Evolutionary conservation across 2,797 vertebrate genomes (phyloP), one percentile per base, ranked within the genome.

Genomic region (Pseudochaenichthys georgianus): DNA sequence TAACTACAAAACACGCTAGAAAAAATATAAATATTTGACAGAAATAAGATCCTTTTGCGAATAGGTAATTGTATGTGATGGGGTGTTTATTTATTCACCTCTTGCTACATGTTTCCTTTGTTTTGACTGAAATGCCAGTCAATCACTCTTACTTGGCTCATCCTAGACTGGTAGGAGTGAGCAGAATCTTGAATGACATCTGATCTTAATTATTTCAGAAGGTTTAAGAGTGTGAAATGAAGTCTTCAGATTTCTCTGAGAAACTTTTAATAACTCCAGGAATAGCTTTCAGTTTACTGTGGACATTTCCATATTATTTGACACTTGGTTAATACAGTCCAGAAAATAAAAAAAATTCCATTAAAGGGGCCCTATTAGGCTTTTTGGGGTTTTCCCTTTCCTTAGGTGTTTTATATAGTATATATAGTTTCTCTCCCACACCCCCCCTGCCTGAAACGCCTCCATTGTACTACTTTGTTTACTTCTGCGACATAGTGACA

Each of bases 41-140:
- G 15, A 59, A 75, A n/a, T 41, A 0, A 15, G 13, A 10, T 51
- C 1, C 52, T 42, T 58, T 17, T 17, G 3, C 1, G 10, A 60
- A 52, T 1, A 45, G 15, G 4, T 63, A 16, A 60, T 47, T 54
- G 13, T 43, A 5, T 51, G n/a, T 21, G 43, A 9, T 58, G 23
- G 43, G 5, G 17, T 58, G 28, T 79, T 81, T 69, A 59, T 85
- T 72, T 74, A 75, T 85, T 87, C 68, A 21, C 13, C 21, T 57
- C 48, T 71, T n/a, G 31, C 45, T 63, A 0, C 64, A 63, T 64
- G 54, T 51, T 38, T 53, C 10, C 28, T 62, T 43, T 31, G 66
- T 42, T 38, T 73, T 16, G 55, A n/a, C 72, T 60, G 28, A 77
- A 58, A 79, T 88, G 87, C 75, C 92, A 91, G 82, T 93, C 91